These are phyloP conservation scores for Zaprionus africanus DNA, from an alignment of 1,140 invertebrate genomes.

Conservation along the genomic window DNA sequence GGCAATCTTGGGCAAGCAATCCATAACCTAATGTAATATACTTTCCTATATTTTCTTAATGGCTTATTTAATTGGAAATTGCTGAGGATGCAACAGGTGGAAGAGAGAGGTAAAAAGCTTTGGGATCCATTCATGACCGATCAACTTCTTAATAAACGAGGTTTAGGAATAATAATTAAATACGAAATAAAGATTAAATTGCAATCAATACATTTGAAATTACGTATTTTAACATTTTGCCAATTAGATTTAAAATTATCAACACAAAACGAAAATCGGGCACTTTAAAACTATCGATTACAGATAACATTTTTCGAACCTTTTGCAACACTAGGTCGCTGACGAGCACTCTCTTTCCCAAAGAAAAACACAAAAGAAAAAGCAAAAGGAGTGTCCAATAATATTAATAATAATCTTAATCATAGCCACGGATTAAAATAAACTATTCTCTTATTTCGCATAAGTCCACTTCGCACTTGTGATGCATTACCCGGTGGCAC, in stretches of 20 bases:
- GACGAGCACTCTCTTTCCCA: neutral
- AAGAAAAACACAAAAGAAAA: constrained; percentile 2
- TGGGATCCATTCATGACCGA: neutral
- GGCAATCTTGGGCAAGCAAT: neutral
- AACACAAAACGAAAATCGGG: neutral
- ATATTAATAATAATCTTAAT: neutral
- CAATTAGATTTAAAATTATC: neutral
- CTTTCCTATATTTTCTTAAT: neutral
- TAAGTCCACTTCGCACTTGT: neutral
- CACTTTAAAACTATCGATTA: constrained; percentile 4
- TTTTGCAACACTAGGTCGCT: constrained; percentile 24
- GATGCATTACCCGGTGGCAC: constrained; percentile 3
- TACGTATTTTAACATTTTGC: neutral
- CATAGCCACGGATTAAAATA: neutral
- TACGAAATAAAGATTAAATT: neutral
- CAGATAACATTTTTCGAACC: neutral
- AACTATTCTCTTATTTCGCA: neutral
- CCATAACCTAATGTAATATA: neutral
- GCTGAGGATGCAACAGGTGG: too few relatives aligned
- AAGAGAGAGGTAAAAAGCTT: too few relatives aligned
- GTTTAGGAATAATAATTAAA: neutral
- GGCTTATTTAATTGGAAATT: too few relatives aligned
- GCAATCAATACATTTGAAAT: neutral
- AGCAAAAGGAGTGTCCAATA: neutral
- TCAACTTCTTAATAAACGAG: neutral